These are phyloP conservation scores for Camelus bactrianus DNA, from an alignment of 2,113 vertebrate genomes.

Conservation along the genomic window DNA sequence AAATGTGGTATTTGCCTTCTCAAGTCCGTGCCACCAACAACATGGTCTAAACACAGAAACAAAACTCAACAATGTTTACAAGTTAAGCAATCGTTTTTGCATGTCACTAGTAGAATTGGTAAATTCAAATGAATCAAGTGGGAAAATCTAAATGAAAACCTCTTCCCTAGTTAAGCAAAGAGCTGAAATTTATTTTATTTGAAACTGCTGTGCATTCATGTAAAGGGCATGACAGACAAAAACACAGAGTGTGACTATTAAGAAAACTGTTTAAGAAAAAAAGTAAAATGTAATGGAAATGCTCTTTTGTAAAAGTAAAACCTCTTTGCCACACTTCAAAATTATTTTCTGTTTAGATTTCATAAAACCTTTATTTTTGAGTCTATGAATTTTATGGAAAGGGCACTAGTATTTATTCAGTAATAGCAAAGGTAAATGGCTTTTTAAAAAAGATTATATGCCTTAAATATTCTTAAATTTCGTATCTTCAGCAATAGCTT, in stretches of 20 bases:
- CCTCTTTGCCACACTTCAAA: slow-evolving; percentile 3
- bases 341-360: slow-evolving; percentile 11
- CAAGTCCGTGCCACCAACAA: too few relatives aligned
- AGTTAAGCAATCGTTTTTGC: not conserved
- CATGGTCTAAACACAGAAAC: not conserved
- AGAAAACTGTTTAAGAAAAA: not conserved
- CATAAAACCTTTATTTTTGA: slow-evolving; percentile 15
- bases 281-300: not conserved
- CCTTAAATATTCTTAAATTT: not conserved
- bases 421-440: not conserved
- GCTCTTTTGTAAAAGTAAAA: slow-evolving; percentile 31
- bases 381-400: not conserved
- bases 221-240: not conserved
- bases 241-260: not conserved
- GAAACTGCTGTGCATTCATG: not conserved
- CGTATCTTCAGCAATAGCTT: not conserved
- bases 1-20: not conserved
- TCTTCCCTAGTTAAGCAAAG: not conserved
- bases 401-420: slow-evolving; percentile 20
- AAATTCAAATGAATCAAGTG: not conserved
- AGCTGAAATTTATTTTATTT: slow-evolving; percentile 8
- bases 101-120: not conserved
- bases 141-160: slow-evolving; percentile 37
- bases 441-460: not conserved
- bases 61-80: not conserved